Conservation (phyloP, 2,797 vertebrate genomes). For the Decapterus maruadsi region DNA sequence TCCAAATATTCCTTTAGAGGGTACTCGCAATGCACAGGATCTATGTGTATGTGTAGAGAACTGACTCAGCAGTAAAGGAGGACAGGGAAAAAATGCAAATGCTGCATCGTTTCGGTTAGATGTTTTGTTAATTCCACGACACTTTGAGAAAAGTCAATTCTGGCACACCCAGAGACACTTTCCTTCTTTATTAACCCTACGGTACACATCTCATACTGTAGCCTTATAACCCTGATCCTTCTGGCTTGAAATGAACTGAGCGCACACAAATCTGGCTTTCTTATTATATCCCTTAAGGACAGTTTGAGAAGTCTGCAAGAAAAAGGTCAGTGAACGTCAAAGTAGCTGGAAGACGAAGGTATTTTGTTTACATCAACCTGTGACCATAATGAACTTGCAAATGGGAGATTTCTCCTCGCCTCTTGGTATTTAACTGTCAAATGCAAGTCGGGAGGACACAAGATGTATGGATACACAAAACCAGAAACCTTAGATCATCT, state of each 20-base stretch:
- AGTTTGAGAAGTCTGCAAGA: conserved; percentile 37
- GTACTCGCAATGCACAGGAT: conserved; percentile 20
- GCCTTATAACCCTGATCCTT: conserved; percentile 31
- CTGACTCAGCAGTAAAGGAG: conserved; percentile 38
- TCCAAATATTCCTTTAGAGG: conserved; percentile 22
- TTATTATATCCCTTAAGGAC: conserved; percentile 5
- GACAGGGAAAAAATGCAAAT: conserved; percentile 43
- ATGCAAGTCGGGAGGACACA: conserved; percentile 26
- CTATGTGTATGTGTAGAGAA: conserved; percentile 52
- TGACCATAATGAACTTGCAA: conserved; percentile 17
- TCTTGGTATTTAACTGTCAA: conserved; percentile 23
- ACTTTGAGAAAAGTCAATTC: conserved; percentile 6
- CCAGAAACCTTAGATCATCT: background rate
- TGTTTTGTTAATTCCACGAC: conserved; percentile 20
- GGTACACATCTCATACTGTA: conserved; percentile 30
- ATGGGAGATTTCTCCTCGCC: conserved; percentile 1
- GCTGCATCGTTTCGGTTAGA: conserved; percentile 30
- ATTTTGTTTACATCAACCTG: conserved; percentile 36
- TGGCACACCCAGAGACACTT: conserved; percentile 7
- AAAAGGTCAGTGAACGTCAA: conserved; percentile 38
- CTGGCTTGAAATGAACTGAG: conserved; percentile 46
- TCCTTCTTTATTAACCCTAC: conserved; percentile 8
- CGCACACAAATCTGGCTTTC: conserved; percentile 25
- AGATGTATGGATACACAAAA: conserved; percentile 6
- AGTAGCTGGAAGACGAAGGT: conserved; percentile 37